Evolutionary conservation across 64 coral and sea anemone genomes (phyloP), one percentile per base, ranked within the genome.

Genomic region (Montipora sp.): DNA sequence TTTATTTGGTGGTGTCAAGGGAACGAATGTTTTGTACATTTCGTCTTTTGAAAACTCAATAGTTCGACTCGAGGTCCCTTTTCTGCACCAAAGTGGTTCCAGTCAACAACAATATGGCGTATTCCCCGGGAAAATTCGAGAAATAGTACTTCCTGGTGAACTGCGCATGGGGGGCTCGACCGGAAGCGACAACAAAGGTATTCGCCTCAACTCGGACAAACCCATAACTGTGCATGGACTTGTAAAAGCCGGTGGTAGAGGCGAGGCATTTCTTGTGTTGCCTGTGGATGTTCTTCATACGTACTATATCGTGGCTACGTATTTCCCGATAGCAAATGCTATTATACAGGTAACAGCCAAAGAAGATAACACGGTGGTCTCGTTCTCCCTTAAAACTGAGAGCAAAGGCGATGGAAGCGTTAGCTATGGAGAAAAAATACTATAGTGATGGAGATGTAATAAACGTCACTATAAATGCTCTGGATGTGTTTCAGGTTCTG

Each of bases 231-330:
- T 95, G 36, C 77, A 95, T 14, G 93, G 88, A 44, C 44, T 90
- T 16, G 46, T 13, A 46, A 68, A 22, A 16, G 9, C 14, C 7
- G 5, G 58, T 1, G 58, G 21, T 5, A 59, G 81, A 14, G 14
- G 59, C 16, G 93, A 95, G 60, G 93, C 63, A 19, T 95, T 91
- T 65, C 88, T 95, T 76, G 88, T 59, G 48, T 73, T 91, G 10
- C 93, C 93, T 46, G 51, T 91, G 67, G 60, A 83, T 19, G 22
- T 77, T 0, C 77, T 91, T 4, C 89, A 88, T 4, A 91, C 5
- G 47, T 8, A 87, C 16, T 80, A 95, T 75, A 90, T 95, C 24
- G 89, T 91, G 3, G 12, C 87, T 2, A 91, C 93, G 8, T 95
- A 59, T 76, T 11, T 12, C 8, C 81, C 82, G 0, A 57, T 74